Evolutionary conservation across 2,113 vertebrate genomes (phyloP).

Genomic region (Carassius carassius): DNA sequence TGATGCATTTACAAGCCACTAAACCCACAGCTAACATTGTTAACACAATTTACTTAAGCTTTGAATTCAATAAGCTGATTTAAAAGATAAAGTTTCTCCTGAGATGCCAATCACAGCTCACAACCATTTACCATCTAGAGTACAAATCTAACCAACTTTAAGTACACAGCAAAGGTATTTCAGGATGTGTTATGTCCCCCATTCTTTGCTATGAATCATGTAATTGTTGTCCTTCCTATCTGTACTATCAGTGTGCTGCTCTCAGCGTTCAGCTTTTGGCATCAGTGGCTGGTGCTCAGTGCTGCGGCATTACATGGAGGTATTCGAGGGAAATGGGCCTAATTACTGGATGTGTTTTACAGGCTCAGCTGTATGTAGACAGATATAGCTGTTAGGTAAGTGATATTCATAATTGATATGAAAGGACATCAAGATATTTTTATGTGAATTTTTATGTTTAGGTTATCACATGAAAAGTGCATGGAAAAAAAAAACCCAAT

Average conservation of each 20-base stretch:
- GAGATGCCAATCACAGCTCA: background rate
- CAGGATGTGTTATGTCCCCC: background rate
- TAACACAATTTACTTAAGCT: constrained; percentile 12
- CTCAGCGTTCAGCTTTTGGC: constrained; percentile 20
- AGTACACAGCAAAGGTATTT: background rate
- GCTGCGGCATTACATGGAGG: constrained; percentile 16
- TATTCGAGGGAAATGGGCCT: constrained; percentile 13
- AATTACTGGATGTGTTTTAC: constrained; percentile 7
- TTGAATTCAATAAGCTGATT: constrained; percentile 3
- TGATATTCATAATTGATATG: background rate
- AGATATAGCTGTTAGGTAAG: constrained; percentile 8
- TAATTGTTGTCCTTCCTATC: background rate
- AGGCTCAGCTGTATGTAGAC: constrained; percentile 4
- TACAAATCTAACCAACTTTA: background rate
- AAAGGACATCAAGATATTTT: background rate
- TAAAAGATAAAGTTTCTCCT: constrained; percentile 10
- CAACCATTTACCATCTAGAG: background rate
- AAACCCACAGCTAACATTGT: background rate
- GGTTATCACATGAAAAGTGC: background rate
- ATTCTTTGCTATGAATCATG: constrained; percentile 8
- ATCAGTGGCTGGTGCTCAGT: constrained; percentile 19
- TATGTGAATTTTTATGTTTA: background rate
- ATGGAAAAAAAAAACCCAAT: background rate
- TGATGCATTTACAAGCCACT: background rate
- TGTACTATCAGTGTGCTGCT: background rate